phyloP scores from a whole-genome alignment of 2,888 invertebrate genomes.

The Drosophila cognata region DNA sequence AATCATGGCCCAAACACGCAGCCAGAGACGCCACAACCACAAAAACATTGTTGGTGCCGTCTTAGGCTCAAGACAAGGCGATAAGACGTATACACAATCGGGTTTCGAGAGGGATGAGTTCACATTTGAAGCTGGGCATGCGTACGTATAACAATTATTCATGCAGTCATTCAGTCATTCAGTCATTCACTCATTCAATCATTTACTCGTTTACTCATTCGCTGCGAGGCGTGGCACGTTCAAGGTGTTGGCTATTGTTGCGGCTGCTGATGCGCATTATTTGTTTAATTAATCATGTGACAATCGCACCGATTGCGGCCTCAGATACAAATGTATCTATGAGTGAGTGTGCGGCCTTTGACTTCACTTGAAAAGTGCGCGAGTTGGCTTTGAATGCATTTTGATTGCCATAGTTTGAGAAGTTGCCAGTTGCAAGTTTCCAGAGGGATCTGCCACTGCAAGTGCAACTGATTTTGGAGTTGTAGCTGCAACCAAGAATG shows the following conservation, averaged over 20 bases:
- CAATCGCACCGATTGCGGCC: constrained; percentile 60
- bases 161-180: constrained; percentile 57
- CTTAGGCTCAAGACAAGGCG: constrained; percentile 63
- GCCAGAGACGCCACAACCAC: constrained; percentile 31
- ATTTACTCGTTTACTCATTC: constrained; percentile 47
- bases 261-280: constrained; percentile 53
- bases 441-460: neutral
- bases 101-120: constrained; percentile 58
- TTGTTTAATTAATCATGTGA: constrained; percentile 74
- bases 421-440: neutral
- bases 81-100: constrained; percentile 55
- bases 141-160: constrained; percentile 64
- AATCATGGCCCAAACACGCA: constrained; percentile 63
- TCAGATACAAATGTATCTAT: constrained; percentile 50
- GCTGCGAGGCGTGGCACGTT: constrained; percentile 55
- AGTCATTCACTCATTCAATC: constrained; percentile 52
- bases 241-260: constrained; percentile 49
- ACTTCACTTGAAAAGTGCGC: neutral
- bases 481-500: neutral
- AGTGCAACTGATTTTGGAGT: neutral
- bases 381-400: constrained; percentile 4
- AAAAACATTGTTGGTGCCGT: constrained; percentile 65
- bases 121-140: constrained; percentile 41
- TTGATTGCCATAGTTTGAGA: neutral
- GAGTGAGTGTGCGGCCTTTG: constrained; percentile 21